Conservation (phyloP, 2,888 invertebrate genomes). For the Drosophila histrio region DNA sequence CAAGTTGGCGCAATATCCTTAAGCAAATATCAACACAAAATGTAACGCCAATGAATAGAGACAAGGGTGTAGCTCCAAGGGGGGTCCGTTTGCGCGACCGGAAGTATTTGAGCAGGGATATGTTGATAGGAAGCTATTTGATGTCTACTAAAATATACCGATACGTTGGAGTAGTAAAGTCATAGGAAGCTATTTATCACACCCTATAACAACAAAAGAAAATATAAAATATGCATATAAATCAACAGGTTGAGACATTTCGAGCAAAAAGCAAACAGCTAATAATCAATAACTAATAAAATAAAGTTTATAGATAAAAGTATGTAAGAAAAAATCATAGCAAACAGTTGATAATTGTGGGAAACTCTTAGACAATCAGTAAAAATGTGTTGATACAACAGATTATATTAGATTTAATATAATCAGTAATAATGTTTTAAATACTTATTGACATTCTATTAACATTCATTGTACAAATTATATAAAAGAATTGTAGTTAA, state of each 20-base stretch:
- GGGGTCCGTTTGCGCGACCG: conserved; percentile 9
- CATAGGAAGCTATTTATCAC: background rate
- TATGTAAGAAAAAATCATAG: background rate
- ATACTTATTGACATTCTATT: no score
- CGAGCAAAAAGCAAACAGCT: background rate
- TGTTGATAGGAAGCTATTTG: conserved; percentile 12
- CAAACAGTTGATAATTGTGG: background rate
- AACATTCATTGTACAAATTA: background rate
- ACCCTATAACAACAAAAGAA: background rate
- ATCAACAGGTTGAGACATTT: background rate
- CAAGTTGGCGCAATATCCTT: conserved; percentile 67
- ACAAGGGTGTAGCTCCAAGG: conserved; percentile 23
- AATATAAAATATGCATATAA: background rate
- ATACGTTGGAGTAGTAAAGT: background rate
- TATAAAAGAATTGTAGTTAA: background rate
- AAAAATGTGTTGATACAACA: no score
- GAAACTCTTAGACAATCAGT: no score
- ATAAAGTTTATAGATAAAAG: background rate
- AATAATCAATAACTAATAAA: background rate
- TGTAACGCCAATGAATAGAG: conserved; percentile 9
- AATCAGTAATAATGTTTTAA: no score
- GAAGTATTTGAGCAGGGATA: conserved; percentile 24
- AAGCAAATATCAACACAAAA: conserved; percentile 70
- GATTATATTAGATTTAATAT: no score
- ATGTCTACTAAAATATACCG: background rate